phyloP scores from a whole-genome alignment of 2,113 vertebrate species.

The Ursus arctos region DNA sequence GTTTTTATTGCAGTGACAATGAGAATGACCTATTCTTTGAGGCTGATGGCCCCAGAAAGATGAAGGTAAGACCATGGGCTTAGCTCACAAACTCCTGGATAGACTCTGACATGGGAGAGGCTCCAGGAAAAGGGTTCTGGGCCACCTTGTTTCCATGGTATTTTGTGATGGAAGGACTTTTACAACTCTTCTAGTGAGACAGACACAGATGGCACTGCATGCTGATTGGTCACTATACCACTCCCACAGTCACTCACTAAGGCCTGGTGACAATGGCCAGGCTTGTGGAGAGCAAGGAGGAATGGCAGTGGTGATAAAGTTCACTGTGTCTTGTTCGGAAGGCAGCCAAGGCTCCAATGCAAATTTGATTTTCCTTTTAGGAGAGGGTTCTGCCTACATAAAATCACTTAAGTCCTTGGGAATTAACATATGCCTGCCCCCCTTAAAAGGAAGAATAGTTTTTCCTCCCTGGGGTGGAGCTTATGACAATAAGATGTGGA shows the following conservation, averaged over 20 bases:
- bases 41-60: background rate
- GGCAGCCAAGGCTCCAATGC: background rate
- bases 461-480: background rate
- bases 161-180: background rate
- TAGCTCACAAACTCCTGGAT: background rate
- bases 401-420: background rate
- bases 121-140: background rate
- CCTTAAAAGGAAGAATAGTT: background rate
- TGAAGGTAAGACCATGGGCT: constrained; percentile 69
- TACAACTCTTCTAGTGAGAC: background rate
- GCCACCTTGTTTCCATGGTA: background rate
- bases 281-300: background rate
- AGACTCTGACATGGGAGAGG: background rate
- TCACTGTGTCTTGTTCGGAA: background rate
- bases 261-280: background rate
- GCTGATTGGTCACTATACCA: background rate
- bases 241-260: background rate
- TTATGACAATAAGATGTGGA: background rate
- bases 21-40: constrained; percentile 74
- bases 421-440: background rate
- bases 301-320: background rate
- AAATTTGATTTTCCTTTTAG: constrained; percentile 26
- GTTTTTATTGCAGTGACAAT: constrained; percentile 52
- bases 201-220: background rate
- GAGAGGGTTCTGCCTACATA: background rate